phyloP scores from a whole-genome alignment of 30 jellyfish, hydroid and myxozoan species.

The Phacellophora camtschatica region DNA sequence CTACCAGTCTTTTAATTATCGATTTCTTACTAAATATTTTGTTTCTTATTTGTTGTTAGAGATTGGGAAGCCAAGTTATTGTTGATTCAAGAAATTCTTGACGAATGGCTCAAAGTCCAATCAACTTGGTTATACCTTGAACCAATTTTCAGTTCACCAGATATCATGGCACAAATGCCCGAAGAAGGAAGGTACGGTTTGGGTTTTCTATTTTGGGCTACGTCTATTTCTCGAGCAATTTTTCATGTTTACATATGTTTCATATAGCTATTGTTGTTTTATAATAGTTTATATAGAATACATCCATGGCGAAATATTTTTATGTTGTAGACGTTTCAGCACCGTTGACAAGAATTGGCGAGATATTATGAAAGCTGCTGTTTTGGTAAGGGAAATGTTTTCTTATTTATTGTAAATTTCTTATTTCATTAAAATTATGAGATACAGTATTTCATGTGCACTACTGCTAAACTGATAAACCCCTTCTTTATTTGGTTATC shows the following conservation, averaged over 20 bases:
- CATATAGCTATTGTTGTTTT: too few species aligned
- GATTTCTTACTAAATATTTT: background rate
- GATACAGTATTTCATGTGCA: too few species aligned
- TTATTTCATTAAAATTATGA: too few species aligned
- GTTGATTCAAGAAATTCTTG: constrained; percentile 93
- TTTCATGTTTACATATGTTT: too few species aligned
- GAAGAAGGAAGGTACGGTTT: constrained; percentile 99
- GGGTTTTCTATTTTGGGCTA: too few species aligned
- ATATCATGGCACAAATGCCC: constrained; percentile 99
- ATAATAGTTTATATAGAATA: too few species aligned
- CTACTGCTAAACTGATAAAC: too few species aligned
- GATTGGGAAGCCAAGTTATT: constrained; percentile 94
- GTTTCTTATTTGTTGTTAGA: constrained; percentile 2
- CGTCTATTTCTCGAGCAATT: too few species aligned
- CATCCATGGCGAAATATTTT: too few species aligned
- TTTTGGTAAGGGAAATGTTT: constrained; percentile 48
- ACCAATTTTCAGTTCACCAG: constrained; percentile 99
- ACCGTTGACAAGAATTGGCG: constrained; percentile 98
- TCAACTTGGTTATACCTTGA: constrained; percentile 98
- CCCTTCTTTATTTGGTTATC: too few species aligned
- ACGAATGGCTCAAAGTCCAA: constrained; percentile 99
- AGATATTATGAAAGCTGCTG: constrained; percentile 93
- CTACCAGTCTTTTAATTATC: too few species aligned
- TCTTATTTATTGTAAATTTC: too few species aligned
- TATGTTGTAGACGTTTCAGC: constrained; percentile 82